These are phyloP conservation scores for Protodeltote pygarga DNA, from an alignment of 2,888 invertebrate genomes.

Conservation along the genomic window DNA sequence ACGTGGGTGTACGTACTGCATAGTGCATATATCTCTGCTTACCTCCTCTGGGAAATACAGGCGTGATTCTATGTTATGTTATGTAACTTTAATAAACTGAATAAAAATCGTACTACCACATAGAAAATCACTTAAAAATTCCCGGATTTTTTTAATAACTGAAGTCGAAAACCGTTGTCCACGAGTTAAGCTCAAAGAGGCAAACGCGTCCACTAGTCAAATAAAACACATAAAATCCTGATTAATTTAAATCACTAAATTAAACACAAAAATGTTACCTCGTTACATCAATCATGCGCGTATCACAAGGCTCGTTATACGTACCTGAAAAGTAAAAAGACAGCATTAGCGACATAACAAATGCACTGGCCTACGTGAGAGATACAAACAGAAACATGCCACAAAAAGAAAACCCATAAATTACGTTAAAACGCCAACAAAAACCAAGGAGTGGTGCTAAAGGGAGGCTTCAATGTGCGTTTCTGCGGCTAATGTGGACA, in stretches of 20 bases:
- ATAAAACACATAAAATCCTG: no score
- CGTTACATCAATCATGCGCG: constrained; percentile 24
- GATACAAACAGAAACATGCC: constrained; percentile 59
- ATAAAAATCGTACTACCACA: no score
- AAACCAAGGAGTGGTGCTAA: constrained; percentile 62
- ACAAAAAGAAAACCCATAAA: constrained; percentile 78
- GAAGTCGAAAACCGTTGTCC: no score
- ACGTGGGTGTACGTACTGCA: no score
- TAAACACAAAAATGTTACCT: constrained; percentile 16
- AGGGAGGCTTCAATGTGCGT: constrained; percentile 53
- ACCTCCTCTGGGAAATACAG: no score
- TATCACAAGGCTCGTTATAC: constrained; percentile 33
- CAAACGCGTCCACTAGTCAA: no score
- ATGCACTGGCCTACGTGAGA: constrained; percentile 66
- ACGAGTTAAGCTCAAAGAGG: no score
- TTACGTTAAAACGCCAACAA: constrained; percentile 76
- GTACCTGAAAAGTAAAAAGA: constrained; percentile 55
- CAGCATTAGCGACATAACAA: constrained; percentile 56
- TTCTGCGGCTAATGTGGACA: constrained; percentile 1
- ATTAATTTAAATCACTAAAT: background rate
- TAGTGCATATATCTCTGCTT: no score
- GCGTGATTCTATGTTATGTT: no score
- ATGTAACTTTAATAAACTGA: no score
- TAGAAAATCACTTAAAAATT: no score
- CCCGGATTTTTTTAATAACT: no score